Evolutionary conservation across 2,888 invertebrate species (phyloP), one percentile per base, ranked within the genome.

Genomic region (Cacoxenus indagator): DNA sequence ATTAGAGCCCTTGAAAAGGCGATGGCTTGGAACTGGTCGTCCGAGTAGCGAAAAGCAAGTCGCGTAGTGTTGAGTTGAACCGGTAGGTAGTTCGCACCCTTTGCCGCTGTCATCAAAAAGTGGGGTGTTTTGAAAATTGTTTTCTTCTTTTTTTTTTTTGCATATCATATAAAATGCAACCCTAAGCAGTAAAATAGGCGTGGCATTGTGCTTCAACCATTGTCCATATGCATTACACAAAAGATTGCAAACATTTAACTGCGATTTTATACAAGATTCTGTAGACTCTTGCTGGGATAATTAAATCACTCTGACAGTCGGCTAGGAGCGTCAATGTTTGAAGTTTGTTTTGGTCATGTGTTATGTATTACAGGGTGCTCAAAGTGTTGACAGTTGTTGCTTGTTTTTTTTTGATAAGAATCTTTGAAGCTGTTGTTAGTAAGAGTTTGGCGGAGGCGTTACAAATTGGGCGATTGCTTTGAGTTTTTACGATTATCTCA

Each of bases 301-400:
- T 81, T 81, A 81, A 81, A 81, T 81, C 70, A 81, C 73, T 81
- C 17, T 76, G 69, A 46, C 26, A 67, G 77, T 74, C 75, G 77
- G 71, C 59, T 65, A 69, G 62, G 75, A 71, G 73, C 68, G 62
- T 76, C 19, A 72, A 71, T 78, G 76, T 76, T 81, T 78, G 77
- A 79, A 75, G 79, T 74, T 81, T 72, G 73, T 19, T 62, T 2
- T 17, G 17, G 55, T 9, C n/a, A n/a, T n/a, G n/a, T n/a, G n/a
- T n/a, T n/a, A n/a, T n/a, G n/a, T n/a, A n/a, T n/a, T n/a, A n/a
- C n/a, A n/a, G n/a, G n/a, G n/a, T n/a, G n/a, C n/a, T n/a, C n/a
- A n/a, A n/a, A 55, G 3, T 31, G 55, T 46, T 46, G 46, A n/a
- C n/a, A 55, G 29, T 29, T 57, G 57, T 24, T 9, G 54, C 11